phyloP scores from a whole-genome alignment of 1,140 invertebrate genomes.

The Hestina assimilis region DNA sequence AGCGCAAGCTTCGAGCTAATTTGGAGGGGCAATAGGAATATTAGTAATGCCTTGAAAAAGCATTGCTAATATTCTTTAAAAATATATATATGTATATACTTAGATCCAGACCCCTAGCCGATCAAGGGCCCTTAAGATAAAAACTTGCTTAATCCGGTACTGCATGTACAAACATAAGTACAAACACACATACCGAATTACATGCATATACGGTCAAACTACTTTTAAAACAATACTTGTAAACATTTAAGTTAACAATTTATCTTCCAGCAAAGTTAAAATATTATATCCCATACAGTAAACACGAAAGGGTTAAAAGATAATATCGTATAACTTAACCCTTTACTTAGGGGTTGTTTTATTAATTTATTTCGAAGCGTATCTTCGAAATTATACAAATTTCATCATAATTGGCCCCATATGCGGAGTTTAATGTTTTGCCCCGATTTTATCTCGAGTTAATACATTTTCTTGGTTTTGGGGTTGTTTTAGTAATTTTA shows the following conservation, averaged over 20 bases:
- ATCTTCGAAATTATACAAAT: conserved; percentile 61
- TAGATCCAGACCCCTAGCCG: too few relatives aligned
- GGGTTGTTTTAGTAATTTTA: conserved; percentile 11
- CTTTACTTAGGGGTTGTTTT: conserved; percentile 57
- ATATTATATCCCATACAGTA: conserved; percentile 5
- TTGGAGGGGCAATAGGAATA: too few relatives aligned
- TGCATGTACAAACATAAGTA: too few relatives aligned
- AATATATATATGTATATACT: too few relatives aligned
- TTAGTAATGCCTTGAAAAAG: too few relatives aligned
- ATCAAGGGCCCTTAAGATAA: too few relatives aligned
- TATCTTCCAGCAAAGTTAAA: too few relatives aligned
- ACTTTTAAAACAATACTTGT: neutral
- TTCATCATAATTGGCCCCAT: conserved; percentile 62
- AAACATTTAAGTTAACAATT: neutral
- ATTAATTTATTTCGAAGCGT: conserved; percentile 71
- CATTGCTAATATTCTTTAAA: too few relatives aligned
- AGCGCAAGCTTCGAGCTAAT: too few relatives aligned
- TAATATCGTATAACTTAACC: conserved; percentile 66
- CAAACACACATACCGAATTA: too few relatives aligned
- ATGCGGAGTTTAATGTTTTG: conserved; percentile 63
- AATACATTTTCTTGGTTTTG: conserved; percentile 52
- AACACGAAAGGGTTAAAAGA: conserved; percentile 50
- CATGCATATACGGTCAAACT: too few relatives aligned
- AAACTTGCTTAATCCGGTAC: too few relatives aligned
- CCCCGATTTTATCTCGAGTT: conserved; percentile 53